Evolutionary conservation across 2,113 vertebrate genomes (phyloP).

Genomic region (Osmerus eperlanus): DNA sequence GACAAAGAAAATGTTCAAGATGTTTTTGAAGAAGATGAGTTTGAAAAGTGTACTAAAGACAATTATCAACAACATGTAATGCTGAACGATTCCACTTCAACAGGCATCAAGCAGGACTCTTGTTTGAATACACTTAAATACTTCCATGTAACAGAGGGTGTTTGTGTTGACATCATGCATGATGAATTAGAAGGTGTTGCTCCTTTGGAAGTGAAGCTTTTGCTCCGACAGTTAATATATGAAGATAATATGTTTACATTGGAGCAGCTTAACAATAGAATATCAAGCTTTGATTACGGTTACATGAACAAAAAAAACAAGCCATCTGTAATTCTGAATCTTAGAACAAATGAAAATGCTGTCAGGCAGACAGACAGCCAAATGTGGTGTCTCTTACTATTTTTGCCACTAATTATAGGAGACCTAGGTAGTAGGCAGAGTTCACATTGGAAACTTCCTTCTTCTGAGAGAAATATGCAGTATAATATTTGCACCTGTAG

Average conservation of each 20-base stretch:
- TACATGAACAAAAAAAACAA: constrained; percentile 1
- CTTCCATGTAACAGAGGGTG: constrained; percentile 25
- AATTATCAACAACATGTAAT: constrained; percentile 14
- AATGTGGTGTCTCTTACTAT: constrained; percentile 8
- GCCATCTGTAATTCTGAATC: constrained; percentile 2
- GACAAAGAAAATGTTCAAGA: constrained; percentile 11
- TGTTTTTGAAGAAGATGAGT: constrained; percentile 28
- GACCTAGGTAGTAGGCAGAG: neutral
- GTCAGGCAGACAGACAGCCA: constrained; percentile 9
- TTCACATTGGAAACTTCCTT: constrained; percentile 14
- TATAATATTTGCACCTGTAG: constrained; percentile 25
- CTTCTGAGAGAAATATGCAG: constrained; percentile 23
- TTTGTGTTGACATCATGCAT: constrained; percentile 20
- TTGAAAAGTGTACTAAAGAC: neutral
- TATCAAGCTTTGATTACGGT: constrained; percentile 5
- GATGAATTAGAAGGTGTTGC: constrained; percentile 19
- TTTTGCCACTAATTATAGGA: constrained; percentile 14
- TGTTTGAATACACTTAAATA: constrained; percentile 13
- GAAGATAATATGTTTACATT: constrained; percentile 13
- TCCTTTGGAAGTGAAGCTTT: constrained; percentile 15
- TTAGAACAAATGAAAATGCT: constrained; percentile 22
- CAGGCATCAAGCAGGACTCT: constrained; percentile 9
- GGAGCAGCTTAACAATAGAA: neutral
- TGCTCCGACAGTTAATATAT: constrained; percentile 19
- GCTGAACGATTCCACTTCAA: constrained; percentile 6